Evolutionary conservation across 2,888 invertebrate species (phyloP).

Genomic region (Drosophila putrida): DNA sequence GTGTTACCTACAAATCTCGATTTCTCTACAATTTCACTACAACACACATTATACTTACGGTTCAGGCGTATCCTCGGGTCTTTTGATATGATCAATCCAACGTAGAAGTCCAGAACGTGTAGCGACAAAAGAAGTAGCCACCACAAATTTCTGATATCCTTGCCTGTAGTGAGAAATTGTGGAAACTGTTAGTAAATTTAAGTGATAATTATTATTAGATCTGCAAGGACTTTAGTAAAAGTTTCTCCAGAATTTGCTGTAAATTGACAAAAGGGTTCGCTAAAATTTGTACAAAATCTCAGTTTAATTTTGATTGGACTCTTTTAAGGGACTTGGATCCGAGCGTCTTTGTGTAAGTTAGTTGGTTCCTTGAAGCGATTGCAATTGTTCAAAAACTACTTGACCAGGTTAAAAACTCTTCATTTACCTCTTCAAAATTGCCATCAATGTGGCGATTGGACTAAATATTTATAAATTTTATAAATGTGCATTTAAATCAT

Average conservation of each 20-base stretch:
- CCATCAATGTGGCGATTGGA: conserved; percentile 98
- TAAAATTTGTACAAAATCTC: not conserved
- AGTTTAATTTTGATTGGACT: not conserved
- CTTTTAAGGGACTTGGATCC: conserved; percentile 28
- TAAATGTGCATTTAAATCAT: conserved; percentile 55
- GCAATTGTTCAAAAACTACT: conserved; percentile 56
- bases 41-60: conserved; percentile 87
- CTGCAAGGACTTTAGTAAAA: conserved; percentile 6
- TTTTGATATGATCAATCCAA: conserved; percentile 92
- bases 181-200: conserved; percentile 20
- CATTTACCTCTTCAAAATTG: conserved; percentile 96
- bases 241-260: conserved; percentile 12
- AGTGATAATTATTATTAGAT: not conserved
- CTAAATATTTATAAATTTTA: conserved; percentile 86
- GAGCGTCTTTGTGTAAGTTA: conserved; percentile 42
- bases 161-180: conserved; percentile 87
- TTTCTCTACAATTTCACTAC: not conserved
- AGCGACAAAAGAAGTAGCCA: conserved; percentile 94
- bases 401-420: conserved; percentile 46
- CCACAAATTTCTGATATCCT: conserved; percentile 95
- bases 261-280: not conserved
- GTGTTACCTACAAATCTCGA: no score
- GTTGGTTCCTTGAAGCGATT: conserved; percentile 40
- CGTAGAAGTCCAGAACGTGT: conserved; percentile 95
- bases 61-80: conserved; percentile 88